Evolutionary conservation across 2,888 invertebrate genomes (phyloP), one percentile per base, ranked within the genome.

Genomic region (Protonemura montana): DNA sequence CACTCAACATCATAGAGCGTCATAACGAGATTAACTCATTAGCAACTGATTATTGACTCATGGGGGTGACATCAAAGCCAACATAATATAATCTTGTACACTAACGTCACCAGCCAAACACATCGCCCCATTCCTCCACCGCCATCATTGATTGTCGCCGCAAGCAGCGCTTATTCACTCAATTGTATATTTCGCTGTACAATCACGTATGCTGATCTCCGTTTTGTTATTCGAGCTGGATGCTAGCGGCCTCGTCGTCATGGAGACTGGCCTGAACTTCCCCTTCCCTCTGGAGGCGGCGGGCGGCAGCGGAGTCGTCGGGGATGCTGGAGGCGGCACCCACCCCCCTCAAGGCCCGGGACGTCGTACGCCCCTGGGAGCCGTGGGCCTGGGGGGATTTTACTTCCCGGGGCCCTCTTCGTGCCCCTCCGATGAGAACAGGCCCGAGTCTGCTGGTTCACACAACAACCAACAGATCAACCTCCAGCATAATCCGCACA

Each of bases 311-410:
- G 76, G 84, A 16, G 84, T 76, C 26, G 82, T 76, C 78, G 87
- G 90, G 28, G 90, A 90, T 87, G 89, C 89, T 30, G 81, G 76
- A 59, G 87, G 88, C n/a, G 85, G 78, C 42, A 87, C 82, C 41
- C 86, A 86, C 3, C 76, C 86, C 21, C 91, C 92, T 10, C 92
- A 93, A 88, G 92, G 93, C 26, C 93, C 93, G 13, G 94, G 94
- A 2, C 90, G 96, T 88, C 92, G 97, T 89, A 97, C 97, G 59
- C 97, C 97, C 30, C 91, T 97, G 86, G 96, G 97, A 16, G 95
- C 96, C 6, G 97, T 97, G 29, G 97, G 97, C 25, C 92, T 97
- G 35, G 96, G 97, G 29, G 97, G 97, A n/a, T 97, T 97, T 91
- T 97, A 97, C 92, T 96, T 96, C 91, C 96, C 96, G 90, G 86